Percentiles rank a stretch among this genome's conserved stretches.
Conservation (phyloP, 1,140 invertebrate species). For the Sinonovacula constricta region DNA sequence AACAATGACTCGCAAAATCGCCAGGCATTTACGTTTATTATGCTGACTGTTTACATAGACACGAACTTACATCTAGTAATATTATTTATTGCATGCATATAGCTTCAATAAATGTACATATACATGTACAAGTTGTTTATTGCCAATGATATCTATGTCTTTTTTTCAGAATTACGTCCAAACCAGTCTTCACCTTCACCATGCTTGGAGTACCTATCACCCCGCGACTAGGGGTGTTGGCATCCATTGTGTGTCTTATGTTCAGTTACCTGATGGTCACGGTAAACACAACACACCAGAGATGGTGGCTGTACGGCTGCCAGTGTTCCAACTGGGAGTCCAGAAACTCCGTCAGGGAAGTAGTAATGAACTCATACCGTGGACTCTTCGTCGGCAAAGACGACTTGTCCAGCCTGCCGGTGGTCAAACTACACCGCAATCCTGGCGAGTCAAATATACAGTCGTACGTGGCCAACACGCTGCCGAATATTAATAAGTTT, state of each 20-base stretch:
- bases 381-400: slow-evolving; percentile 44
- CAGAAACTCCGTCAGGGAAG: slow-evolving; percentile 38
- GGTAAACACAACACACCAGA: slow-evolving; percentile 30
- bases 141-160: no score
- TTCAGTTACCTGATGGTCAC: neutral
- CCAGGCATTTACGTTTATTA: no score
- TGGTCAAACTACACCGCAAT: slow-evolving; percentile 47
- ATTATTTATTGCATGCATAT: no score
- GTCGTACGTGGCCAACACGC: slow-evolving; percentile 45
- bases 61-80: no score
- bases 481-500: slow-evolving; percentile 40
- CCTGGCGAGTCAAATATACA: slow-evolving; percentile 34
- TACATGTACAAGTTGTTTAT: no score
- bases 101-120: no score
- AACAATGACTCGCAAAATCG: no score
- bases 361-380: slow-evolving; percentile 47
- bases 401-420: slow-evolving; percentile 32
- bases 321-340: slow-evolving; percentile 52
- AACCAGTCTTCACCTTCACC: no score
- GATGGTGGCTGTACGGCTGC: slow-evolving; percentile 52
- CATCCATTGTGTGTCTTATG: neutral
- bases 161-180: no score
- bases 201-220: neutral
- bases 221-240: neutral
- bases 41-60: no score